Evolutionary conservation across 1,140 invertebrate genomes (phyloP).

Genomic region (Cephus cinctus): DNA sequence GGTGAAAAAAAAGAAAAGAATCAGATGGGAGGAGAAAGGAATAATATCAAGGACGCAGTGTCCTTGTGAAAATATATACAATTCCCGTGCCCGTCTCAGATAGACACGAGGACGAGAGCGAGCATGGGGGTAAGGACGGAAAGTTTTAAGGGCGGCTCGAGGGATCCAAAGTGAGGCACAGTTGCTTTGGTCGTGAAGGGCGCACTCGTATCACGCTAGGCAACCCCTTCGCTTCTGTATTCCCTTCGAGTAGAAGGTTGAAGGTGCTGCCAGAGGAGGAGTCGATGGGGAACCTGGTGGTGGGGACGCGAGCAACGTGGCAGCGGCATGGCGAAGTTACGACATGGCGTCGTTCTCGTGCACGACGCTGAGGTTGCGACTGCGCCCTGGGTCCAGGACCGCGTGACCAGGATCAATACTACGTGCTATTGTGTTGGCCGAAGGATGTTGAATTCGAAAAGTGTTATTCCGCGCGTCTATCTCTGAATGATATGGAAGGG

Average conservation of each 20-base stretch:
- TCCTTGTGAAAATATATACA: too few relatives aligned
- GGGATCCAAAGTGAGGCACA: too few relatives aligned
- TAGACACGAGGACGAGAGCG: too few relatives aligned
- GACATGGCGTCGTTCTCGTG: slow-evolving; percentile 36
- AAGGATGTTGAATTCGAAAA: slow-evolving; percentile 58
- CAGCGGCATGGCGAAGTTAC: slow-evolving; percentile 30
- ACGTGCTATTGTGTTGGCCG: slow-evolving; percentile 34
- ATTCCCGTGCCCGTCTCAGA: too few relatives aligned
- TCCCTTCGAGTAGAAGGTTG: background rate
- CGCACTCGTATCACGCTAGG: too few relatives aligned
- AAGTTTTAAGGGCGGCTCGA: too few relatives aligned
- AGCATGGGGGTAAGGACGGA: too few relatives aligned
- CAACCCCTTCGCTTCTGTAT: too few relatives aligned
- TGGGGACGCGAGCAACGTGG: slow-evolving; percentile 16
- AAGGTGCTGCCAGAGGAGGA: slow-evolving; percentile 7
- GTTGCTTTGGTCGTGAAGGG: too few relatives aligned
- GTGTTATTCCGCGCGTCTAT: slow-evolving; percentile 57
- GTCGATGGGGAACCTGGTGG: slow-evolving; percentile 1
- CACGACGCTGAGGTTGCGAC: slow-evolving; percentile 45
- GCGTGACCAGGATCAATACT: slow-evolving; percentile 55
- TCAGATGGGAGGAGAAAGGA: too few relatives aligned
- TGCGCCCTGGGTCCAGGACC: slow-evolving; percentile 39
- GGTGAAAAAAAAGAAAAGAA: slow-evolving; percentile 7
- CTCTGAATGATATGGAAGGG: slow-evolving; percentile 58
- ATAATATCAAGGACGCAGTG: too few relatives aligned